Evolutionary conservation across 64 coral and sea anemone species (phyloP), one percentile per base, ranked within the genome.

Genomic region (Platygyra sinensis): DNA sequence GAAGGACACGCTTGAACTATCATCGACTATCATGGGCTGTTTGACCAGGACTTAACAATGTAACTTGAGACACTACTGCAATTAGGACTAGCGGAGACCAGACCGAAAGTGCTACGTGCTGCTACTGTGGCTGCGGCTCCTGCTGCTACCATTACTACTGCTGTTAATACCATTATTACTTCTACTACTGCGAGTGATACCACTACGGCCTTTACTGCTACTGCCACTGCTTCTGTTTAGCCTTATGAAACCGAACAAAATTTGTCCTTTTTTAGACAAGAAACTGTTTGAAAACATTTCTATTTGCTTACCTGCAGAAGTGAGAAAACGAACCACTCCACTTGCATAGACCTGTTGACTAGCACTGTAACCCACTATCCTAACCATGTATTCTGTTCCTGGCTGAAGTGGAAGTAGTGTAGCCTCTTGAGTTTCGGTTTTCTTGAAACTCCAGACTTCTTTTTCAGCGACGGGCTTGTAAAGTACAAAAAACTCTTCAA

Each of bases 321-420:
- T 84, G 1, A 10, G 3, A 39, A 84, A 84, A 25, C 15, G 4
- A 50, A 69, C 22, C 1, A 33, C 62, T 19, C 46, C 63, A 64
- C 81, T 84, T 69, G 62, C 81, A 39, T 84, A 84, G 1, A 84
- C 81, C 20, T 84, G 38, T 65, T 30, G 2, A 30, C 33, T 27
- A 24, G 62, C 19, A 9, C 60, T 84, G 9, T 84, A 84, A 0
- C 81, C 60, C 62, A 84, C 11, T 27, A 84, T 30, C 22, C 61
- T 69, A 5, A 63, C 8, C 0, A 20, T 42, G n/a, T 84, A 84
- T 1, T 67, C 62, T 11, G 22, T 71, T 11, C n/a, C 46, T n/a
- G 81, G 32, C 22, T 69, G 62, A 46, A 84, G 81, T 16, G 32
- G 32, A 12, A 8, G 10, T 19, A 84, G 62, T 84, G 62, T 27